Base-by-base conservation (phyloP, 1,140 invertebrate species). In the Ips typographus region DNA sequence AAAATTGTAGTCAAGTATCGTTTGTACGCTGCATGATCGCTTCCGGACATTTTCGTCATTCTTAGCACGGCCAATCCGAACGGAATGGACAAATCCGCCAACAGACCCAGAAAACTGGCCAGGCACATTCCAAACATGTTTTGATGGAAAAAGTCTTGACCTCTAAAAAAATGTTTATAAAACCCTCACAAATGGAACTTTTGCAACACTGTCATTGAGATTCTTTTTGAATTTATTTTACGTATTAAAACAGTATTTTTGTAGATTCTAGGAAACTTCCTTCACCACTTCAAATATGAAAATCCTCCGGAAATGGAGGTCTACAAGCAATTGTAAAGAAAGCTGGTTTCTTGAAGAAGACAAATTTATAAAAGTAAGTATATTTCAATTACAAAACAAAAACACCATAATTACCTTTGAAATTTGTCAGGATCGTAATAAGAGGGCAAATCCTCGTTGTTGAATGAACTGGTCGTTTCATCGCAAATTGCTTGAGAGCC, bases 1-100 rank as follows among this genome's bases (percentile, higher is more conserved):
- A 88, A 80, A 49, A 91, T 80, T 0, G 91, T 93, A 1, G 85
- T 85, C 1, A 91, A 76, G 76, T 95, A 95, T 72, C 94, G 84
- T 66, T 84, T 86, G 77, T 93, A 94, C 0, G 93, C 89, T 0
- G 84, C 85, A 37, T 83, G 83, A 0, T 83, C 79, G 2, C 84
- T 85, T 40, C 83, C 84, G 1, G 90, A 91, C 66, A 88, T 86
- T 0, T 84, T 81, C 0, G 91, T 90, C 38, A 87, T 85, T 2
- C 88, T 83, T 1, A 93, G 76, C 0, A 91, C 82, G 4, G 83
- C 81, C 0, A 92, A 73, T 49, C 90, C 87, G 2, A 86, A 84
- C 0, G 88, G 86, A 36, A 90, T 83, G 0, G 86, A 81, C 38
- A 92, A 82, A 4, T 91, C 80, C 0, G 83, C 78, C 8, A 90